Evolutionary conservation across 1,140 invertebrate genomes (phyloP).

Genomic region (Zeugodacus cucurbitae): DNA sequence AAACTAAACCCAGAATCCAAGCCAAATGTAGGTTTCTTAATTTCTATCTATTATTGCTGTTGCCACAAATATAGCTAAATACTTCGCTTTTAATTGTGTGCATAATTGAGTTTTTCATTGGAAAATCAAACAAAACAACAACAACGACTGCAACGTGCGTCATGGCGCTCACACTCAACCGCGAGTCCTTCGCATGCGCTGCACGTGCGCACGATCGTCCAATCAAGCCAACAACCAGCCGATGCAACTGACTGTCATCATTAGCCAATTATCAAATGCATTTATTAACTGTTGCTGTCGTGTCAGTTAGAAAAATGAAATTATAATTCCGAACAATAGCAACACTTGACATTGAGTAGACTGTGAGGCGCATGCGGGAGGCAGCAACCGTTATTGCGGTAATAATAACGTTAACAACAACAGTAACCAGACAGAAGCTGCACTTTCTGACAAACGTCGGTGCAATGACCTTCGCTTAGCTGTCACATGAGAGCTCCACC

Average conservation of each 20-base stretch:
- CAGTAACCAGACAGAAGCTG: background rate
- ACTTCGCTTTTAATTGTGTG: too few relatives aligned
- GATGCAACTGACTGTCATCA: background rate
- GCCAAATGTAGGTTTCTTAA: too few relatives aligned
- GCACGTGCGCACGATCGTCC: constrained; percentile 20
- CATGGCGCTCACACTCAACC: too few relatives aligned
- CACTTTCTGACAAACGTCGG: background rate
- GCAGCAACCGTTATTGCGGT: background rate
- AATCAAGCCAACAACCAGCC: background rate
- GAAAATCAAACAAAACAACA: too few relatives aligned
- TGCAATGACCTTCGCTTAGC: background rate
- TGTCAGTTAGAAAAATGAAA: background rate
- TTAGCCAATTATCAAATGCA: constrained; percentile 18
- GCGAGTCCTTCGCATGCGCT: background rate
- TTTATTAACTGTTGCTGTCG: constrained; percentile 15
- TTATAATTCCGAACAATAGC: constrained; percentile 24
- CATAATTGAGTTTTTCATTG: too few relatives aligned
- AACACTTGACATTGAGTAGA: background rate
- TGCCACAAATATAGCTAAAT: too few relatives aligned
- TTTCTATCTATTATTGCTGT: too few relatives aligned
- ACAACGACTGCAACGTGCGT: too few relatives aligned
- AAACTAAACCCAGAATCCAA: too few relatives aligned
- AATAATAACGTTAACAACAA: background rate
- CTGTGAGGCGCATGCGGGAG: background rate
- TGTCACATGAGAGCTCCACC: background rate